Conservation (phyloP, 1,140 invertebrate genomes). For the Choristoneura fumiferana region DNA sequence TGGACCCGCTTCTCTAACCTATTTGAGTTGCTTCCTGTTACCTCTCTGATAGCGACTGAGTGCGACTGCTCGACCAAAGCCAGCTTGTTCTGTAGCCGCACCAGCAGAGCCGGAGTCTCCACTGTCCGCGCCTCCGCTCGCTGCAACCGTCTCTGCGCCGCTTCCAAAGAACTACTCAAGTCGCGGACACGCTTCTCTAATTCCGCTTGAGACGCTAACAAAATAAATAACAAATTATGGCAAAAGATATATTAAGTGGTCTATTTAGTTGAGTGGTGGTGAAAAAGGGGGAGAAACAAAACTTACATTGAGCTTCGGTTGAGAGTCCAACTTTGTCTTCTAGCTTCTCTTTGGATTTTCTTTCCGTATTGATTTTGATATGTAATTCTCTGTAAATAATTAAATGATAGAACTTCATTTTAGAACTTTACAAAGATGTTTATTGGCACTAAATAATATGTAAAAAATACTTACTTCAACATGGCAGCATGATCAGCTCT, state of each 20-base stretch:
- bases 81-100: constrained; percentile 86
- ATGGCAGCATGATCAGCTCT: constrained; percentile 86
- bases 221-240: no score
- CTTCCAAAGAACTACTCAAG: constrained; percentile 82
- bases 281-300: no score
- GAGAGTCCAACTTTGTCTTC: constrained; percentile 67
- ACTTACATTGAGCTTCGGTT: constrained; percentile 54
- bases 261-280: no score
- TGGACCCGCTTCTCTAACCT: no score
- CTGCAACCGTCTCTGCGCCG: constrained; percentile 82
- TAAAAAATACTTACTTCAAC: constrained; percentile 72
- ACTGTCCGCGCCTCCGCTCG: constrained; percentile 71
- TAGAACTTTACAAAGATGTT: no score
- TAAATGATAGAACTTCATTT: not conserved
- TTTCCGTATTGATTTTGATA: constrained; percentile 65
- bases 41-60: constrained; percentile 81
- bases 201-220: constrained; percentile 55
- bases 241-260: no score
- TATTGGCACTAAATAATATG: no score
- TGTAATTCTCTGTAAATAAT: constrained; percentile 66
- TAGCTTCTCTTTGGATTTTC: constrained; percentile 79
- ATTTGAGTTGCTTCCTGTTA: constrained; percentile 33
- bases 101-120: constrained; percentile 81
- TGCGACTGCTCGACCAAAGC: constrained; percentile 85
- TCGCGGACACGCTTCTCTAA: constrained; percentile 74